Evolutionary conservation across 2,113 vertebrate genomes (phyloP), one percentile per base, ranked within the genome.

Genomic region (Trinectes maculatus): DNA sequence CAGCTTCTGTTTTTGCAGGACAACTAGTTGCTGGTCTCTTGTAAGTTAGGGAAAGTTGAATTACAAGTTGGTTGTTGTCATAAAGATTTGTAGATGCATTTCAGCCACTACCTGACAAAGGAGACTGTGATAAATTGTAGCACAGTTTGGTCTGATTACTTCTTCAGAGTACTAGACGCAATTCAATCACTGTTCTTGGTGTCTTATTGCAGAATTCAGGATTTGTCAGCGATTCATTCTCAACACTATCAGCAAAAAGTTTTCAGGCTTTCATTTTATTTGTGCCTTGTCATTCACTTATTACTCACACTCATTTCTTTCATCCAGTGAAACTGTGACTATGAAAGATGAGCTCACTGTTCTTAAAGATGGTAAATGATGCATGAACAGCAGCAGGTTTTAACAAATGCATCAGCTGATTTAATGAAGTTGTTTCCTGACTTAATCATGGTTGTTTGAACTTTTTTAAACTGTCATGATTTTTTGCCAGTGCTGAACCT

Each of bases 281-380:
- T 43, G 18, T 13, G n/a, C 10, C 26, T 43, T 40, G 33, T 75
- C 33, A 24, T 25, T 21, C 43, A 39, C 44, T 52, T 15, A 39
- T 43, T 48, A 9, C 7, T 7, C 62, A 43, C 28, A 57, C n/a
- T n/a, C n/a, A 48, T 1, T 6, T 15, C 51, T 28, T 40, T n/a
- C 48, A n/a, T n/a, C n/a, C n/a, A n/a, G n/a, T n/a, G n/a, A n/a
- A n/a, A n/a, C n/a, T n/a, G n/a, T n/a, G n/a, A n/a, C n/a, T n/a
- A n/a, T n/a, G n/a, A n/a, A n/a, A 52, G 42, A 54, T 34, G 21
- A 26, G 53, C 25, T 12, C 33, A 65, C 11, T 22, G 24, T 34
- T 39, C 12, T 61, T 47, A 3, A 18, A 8, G 16, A 40, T 8
- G n/a, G 39, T 18, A 16, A 40, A 1, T 40, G 16, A 8, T n/a